A percentile compares a stretch with the other conserved stretches of the same genome.
phyloP scores from a whole-genome alignment of 2,888 invertebrate species.

The Acanthococcus lagerstroemiae region DNA sequence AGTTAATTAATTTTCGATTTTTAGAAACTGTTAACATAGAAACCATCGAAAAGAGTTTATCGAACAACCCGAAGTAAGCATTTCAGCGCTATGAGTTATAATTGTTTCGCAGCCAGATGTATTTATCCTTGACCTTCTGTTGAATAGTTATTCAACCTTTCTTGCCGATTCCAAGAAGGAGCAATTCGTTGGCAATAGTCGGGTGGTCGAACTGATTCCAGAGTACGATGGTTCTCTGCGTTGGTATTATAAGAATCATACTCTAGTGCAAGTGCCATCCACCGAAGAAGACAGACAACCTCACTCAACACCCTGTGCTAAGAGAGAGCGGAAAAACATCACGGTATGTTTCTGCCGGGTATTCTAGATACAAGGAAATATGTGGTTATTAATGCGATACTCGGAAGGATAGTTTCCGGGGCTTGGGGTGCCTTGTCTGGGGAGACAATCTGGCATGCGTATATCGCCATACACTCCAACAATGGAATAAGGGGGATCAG shows the following conservation, averaged over 20 bases:
- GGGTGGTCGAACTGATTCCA: conserved; percentile 39
- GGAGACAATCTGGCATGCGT: too few species aligned
- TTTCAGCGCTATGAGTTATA: background rate
- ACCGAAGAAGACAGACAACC: background rate
- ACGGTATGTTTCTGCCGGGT: too few species aligned
- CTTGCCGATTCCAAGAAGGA: conserved; percentile 46
- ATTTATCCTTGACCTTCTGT: too few species aligned
- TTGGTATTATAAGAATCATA: conserved; percentile 40
- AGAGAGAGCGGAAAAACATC: too few species aligned
- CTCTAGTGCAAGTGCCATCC: conserved; percentile 31
- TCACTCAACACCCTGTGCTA: background rate
- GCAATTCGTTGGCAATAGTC: conserved; percentile 42
- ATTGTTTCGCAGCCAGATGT: too few species aligned
- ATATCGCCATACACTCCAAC: too few species aligned
- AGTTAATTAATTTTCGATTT: too few species aligned
- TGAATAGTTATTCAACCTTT: conserved; percentile 46
- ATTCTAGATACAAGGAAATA: too few species aligned
- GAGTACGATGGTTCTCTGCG: conserved; percentile 36
- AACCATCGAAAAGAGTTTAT: conserved; percentile 20
- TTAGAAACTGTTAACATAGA: conserved; percentile 12
- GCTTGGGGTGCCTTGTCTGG: too few species aligned
- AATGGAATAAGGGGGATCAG: too few species aligned
- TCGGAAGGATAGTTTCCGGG: too few species aligned
- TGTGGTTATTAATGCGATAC: too few species aligned
- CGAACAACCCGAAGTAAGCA: conserved; percentile 8